A percentile compares a stretch with the other conserved stretches of the same genome.
These are phyloP conservation scores for Callospermophilus lateralis DNA, from an alignment of 2,113 vertebrate species.

Conservation along the genomic window DNA sequence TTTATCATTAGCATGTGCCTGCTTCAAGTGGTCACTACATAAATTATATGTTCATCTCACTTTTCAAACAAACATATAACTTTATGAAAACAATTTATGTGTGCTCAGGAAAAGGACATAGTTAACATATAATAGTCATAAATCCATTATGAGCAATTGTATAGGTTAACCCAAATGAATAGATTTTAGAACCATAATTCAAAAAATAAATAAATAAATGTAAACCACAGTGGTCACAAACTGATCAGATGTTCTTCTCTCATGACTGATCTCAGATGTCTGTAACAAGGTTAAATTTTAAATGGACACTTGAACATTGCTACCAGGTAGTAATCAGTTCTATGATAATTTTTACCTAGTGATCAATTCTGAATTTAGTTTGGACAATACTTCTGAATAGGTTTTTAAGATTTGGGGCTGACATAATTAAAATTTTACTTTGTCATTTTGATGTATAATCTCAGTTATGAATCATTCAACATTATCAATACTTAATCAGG, in stretches of 20 bases:
- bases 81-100: neutral
- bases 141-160: neutral
- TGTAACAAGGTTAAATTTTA: neutral
- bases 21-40: neutral
- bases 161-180: neutral
- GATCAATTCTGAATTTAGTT: slow-evolving; percentile 29
- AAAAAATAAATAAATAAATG: neutral
- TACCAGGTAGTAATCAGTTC: neutral
- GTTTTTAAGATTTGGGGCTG: slow-evolving; percentile 3
- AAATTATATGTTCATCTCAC: neutral
- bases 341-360: neutral
- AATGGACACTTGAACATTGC: neutral
- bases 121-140: neutral
- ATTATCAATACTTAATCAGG: neutral
- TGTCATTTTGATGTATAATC: slow-evolving; percentile 19
- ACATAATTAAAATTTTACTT: neutral
- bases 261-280: neutral
- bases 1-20: neutral
- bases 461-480: slow-evolving; percentile 7
- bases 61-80: neutral
- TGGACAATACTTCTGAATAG: neutral
- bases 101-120: neutral
- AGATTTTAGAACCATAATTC: neutral
- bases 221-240: neutral
- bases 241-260: neutral